Evolutionary conservation across 2,797 vertebrate species (phyloP).

Genomic region (Tokudaia muenninki): DNA sequence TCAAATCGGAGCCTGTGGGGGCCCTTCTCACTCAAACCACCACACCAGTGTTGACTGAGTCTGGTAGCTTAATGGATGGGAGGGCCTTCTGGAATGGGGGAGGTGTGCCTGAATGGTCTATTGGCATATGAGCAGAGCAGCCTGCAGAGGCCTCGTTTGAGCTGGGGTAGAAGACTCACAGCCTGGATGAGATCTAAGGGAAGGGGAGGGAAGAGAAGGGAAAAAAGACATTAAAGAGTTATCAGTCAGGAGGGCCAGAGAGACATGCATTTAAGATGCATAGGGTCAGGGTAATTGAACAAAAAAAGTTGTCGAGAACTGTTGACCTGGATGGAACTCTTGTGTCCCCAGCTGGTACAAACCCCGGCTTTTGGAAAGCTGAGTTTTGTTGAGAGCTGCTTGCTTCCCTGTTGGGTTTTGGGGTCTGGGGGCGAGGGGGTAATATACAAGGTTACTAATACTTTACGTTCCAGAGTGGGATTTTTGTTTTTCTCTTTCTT

Average conservation of each 20-base stretch:
- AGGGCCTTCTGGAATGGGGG: background rate
- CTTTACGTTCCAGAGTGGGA: background rate
- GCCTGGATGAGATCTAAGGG: background rate
- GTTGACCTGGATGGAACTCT: background rate
- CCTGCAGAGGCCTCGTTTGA: background rate
- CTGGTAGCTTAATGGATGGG: background rate
- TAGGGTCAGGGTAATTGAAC: background rate
- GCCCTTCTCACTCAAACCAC: background rate
- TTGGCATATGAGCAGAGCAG: background rate
- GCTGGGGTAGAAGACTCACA: background rate
- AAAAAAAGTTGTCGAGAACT: background rate
- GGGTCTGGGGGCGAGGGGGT: too few species aligned
- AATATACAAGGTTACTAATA: fast-evolving
- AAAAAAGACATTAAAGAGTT: background rate
- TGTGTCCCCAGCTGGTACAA: background rate
- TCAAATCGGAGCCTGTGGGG: background rate
- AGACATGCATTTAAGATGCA: background rate
- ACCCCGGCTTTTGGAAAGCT: background rate
- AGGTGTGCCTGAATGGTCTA: fast-evolving
- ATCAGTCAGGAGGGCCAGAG: background rate
- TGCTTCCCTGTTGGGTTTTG: background rate
- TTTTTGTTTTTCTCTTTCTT: background rate
- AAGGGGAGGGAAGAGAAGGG: too few species aligned
- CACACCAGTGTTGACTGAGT: background rate
- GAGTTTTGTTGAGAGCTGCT: background rate